phyloP scores from a whole-genome alignment of 2,113 vertebrate genomes.

The Psilopogon haemacephalus region DNA sequence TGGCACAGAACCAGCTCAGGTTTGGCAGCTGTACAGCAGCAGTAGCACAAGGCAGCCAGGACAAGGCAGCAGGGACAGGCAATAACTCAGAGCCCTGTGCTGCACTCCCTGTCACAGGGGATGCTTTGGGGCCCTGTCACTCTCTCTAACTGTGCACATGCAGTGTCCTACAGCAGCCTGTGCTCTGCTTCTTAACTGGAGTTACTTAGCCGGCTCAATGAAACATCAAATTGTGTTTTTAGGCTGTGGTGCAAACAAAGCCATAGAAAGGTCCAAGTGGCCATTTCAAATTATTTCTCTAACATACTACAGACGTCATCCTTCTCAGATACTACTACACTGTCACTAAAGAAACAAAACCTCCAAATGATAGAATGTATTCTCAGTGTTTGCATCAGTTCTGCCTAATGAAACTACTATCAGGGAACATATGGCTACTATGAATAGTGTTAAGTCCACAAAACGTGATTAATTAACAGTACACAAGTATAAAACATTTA shows the following conservation, averaged over 20 bases:
- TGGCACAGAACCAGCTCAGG: not conserved
- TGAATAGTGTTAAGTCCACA: not conserved
- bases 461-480: not conserved
- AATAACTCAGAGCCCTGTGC: not conserved
- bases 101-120: too few species aligned
- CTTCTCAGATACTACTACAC: not conserved
- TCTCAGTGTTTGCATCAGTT: not conserved
- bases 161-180: not conserved
- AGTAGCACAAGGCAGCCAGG: rapidly evolving
- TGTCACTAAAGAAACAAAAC: not conserved
- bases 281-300: not conserved
- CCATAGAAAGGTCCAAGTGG: not conserved
- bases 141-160: not conserved
- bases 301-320: not conserved
- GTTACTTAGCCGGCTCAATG: not conserved
- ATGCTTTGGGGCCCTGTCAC: rapidly evolving
- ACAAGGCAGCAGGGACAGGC: rapidly evolving
- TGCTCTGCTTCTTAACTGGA: not conserved
- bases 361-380: not conserved
- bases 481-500: not conserved
- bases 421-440: not conserved
- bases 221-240: not conserved
- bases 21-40: not conserved
- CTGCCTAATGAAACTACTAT: not conserved
- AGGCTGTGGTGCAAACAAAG: not conserved